Conservation (phyloP, 1,140 invertebrate species). For the Cylas formicarius region DNA sequence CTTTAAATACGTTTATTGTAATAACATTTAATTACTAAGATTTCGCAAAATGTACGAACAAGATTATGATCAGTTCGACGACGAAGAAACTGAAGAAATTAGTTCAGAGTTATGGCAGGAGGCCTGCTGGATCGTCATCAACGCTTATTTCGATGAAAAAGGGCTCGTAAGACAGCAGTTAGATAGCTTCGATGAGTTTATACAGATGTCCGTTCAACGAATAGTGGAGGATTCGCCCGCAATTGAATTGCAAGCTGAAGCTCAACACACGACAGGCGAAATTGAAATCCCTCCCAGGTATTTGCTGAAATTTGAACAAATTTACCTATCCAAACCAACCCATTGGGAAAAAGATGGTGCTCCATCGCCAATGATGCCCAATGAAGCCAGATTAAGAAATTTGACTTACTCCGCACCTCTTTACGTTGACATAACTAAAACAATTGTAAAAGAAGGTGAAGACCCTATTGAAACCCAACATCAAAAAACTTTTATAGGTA, state of each 20-base stretch:
- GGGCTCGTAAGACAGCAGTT: constrained; percentile 96
- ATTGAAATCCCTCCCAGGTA: constrained; percentile 89
- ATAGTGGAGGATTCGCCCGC: constrained; percentile 98
- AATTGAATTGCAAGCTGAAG: constrained; percentile 95
- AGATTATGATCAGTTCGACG: constrained; percentile 56
- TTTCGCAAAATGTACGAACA: constrained; percentile 35
- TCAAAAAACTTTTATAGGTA: constrained; percentile 97
- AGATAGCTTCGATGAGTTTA: constrained; percentile 99
- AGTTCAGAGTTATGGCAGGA: constrained; percentile 96
- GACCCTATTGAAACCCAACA: constrained; percentile 89
- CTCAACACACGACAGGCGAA: constrained; percentile 88
- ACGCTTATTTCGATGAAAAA: constrained; percentile 99
- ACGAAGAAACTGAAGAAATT: constrained; percentile 81
- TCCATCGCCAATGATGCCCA: constrained; percentile 98
- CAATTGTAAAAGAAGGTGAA: constrained; percentile 82
- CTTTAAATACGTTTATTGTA: too few relatives aligned
- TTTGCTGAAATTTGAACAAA: constrained; percentile 95
- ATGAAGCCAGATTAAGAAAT: constrained; percentile 86
- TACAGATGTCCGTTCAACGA: constrained; percentile 98
- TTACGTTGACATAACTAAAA: constrained; percentile 98
- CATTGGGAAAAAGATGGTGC: constrained; percentile 99
- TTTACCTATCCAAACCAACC: constrained; percentile 97
- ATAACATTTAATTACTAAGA: constrained; percentile 3
- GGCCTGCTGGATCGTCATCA: constrained; percentile 99
- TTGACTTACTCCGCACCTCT: constrained; percentile 93